Evolutionary conservation across 2,113 vertebrate species (phyloP), one percentile per base, ranked within the genome.

Genomic region (Grus americana): DNA sequence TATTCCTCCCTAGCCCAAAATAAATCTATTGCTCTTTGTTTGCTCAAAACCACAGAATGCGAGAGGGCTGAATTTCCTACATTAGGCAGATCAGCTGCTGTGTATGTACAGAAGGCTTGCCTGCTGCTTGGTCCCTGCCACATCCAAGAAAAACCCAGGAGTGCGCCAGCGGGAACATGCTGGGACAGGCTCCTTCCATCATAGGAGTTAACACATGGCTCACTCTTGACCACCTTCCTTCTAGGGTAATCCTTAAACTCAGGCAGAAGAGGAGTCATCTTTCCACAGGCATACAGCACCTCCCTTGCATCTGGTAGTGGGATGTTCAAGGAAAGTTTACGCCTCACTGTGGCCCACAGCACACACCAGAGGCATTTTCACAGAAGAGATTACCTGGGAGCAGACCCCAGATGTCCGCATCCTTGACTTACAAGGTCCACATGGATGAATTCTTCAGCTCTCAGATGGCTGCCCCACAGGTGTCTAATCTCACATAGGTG

Each of bases 351-450:
- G 30, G 79, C 63, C 74, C 57, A 70, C 55, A 78, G 76, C 57
- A 84, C 49, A 74, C 47, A 71, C 55, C 86, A 87, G 70, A 75
- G 44, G 58, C 80, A 65, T 61, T 94, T 84, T 72, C 89, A 92
- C 80, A 84, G 72, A 66, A 73, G 68, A 91, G 63, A 92, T 89
- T 81, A 95, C 70, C 73, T 90, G 78, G 55, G 66, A 85, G 44
- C 78, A 95, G 62, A 63, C 44, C 65, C 54, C 92, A 93, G 81
- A 94, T 91, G 79, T 82, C 66, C 1, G 1, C 19, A 65, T 75
- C 91, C 70, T 94, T 94, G 84, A 95, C 92, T 95, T 89, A 87
- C 57, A 89, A 89, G 44, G 80, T 95, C 61, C 89, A 91, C 90
- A 79, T n/a, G 54, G 93, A 91, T 61, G 62, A 90, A 90, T 87